These are phyloP conservation scores for honey bee (Apis mellifera) DNA, from an alignment of 1,140 invertebrate genomes.

Conservation along the genomic window Amel_HAv3.1 CM009937.2:7118501-7119000, in stretches of 20 bases:
- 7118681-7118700: background rate
- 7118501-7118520: constrained; percentile 39
- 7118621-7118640: background rate
- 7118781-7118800: constrained; percentile 16
- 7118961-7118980: no score
- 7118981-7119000: no score
- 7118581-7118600: background rate
- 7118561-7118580: constrained; percentile 6
- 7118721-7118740: background rate
- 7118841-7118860: no score
- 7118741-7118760: background rate
- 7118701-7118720: constrained; percentile 38
- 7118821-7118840: background rate
- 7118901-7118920: no score
- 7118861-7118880: no score
- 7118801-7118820: constrained; percentile 19
- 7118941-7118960: no score
- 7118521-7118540: constrained; percentile 17
- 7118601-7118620: background rate
- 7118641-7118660: background rate
- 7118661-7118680: no score
- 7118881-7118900: no score
- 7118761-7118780: constrained; percentile 22
- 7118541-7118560: constrained; percentile 42
- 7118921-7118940: no score